Evolutionary conservation across 2,888 invertebrate genomes (phyloP), one percentile per base, ranked within the genome.

Genomic region (Spisula subtruncata): DNA sequence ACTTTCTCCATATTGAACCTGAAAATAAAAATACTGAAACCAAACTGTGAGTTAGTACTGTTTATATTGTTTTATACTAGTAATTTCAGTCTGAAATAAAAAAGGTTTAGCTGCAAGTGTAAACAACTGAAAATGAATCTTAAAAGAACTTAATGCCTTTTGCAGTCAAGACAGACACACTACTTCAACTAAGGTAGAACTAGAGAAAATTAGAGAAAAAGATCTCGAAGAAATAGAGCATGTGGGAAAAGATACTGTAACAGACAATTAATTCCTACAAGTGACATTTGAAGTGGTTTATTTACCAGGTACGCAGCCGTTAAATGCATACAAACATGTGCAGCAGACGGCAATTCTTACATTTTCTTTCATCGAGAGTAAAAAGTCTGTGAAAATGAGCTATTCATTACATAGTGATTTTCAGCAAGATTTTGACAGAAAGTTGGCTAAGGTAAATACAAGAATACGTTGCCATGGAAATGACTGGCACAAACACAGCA

Each of bases 391-490:
- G 56, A 80, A 85, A 85, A 46, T 66, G 66, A 48, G 35, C 32
- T 1, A 25, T 75, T 35, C 20, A 75, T 75, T 35, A 75, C 75
- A 14, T 80, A 79, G 71, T 48, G 79, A 35, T 56, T 79, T 85
- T 85, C 85, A 79, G 51, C 71, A 29, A 32, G 54, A 35, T 51
- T 29, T 56, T 79, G 79, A 85, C 51, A 71, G 84, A 12, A 85
- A 85, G 29, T 85, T 85, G 85, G 85, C 85, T 54, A 16, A 35
- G 4, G 25, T 32, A 35, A n/a, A 41, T 41, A 8, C 8, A 41
- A 41, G 41, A 41, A 41, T 41, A 41, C 41, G 85, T 85, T 54
- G n/a, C 85, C 51, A 85, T 85, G 85, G 85, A 14, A 35, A 85
- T 35, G 35, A 75, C 75, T 75, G 75, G 75, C 75, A 75, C 32